Evolutionary conservation across 1,140 invertebrate species (phyloP).

Genomic region (Sycobia sp.): DNA sequence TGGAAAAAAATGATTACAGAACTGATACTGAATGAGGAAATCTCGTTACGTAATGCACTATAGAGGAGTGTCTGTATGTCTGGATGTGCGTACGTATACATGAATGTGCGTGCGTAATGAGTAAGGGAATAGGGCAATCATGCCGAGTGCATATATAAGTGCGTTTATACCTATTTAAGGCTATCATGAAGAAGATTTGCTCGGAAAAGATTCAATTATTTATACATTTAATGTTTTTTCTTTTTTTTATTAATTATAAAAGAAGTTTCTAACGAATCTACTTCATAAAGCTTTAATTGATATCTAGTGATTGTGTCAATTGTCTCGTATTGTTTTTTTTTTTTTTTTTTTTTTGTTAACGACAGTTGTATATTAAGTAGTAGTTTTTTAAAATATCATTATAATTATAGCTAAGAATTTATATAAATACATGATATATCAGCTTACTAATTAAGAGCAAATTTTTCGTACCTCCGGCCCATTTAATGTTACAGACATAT

Average conservation of each 20-base stretch:
- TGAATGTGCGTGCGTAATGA: slow-evolving; percentile 3
- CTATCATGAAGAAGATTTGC: slow-evolving; percentile 11
- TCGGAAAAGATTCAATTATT: neutral
- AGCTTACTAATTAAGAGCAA: slow-evolving; percentile 21
- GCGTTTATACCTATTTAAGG: slow-evolving; percentile 10
- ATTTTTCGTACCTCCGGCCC: slow-evolving; percentile 52
- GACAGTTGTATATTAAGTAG: neutral
- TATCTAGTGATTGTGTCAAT: slow-evolving; percentile 18
- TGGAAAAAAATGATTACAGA: slow-evolving; percentile 1
- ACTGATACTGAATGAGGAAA: slow-evolving; percentile 11
- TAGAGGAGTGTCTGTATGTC: too few relatives aligned
- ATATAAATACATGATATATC: slow-evolving; percentile 21
- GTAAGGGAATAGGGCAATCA: slow-evolving; percentile 8
- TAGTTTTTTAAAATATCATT: neutral
- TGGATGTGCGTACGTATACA: too few relatives aligned
- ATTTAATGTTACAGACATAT: slow-evolving; percentile 41
- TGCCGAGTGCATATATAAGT: slow-evolving; percentile 29
- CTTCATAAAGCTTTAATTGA: neutral
- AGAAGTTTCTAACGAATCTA: neutral
- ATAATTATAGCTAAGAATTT: slow-evolving; percentile 5
- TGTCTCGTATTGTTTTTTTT: too few relatives aligned
- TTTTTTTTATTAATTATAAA: too few relatives aligned
- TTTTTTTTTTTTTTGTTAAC: neutral
- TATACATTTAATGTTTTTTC: too few relatives aligned
- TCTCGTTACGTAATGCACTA: slow-evolving; percentile 4